Conservation (phyloP, 1,140 invertebrate species). For the Trypoxylus dichotomus region DNA sequence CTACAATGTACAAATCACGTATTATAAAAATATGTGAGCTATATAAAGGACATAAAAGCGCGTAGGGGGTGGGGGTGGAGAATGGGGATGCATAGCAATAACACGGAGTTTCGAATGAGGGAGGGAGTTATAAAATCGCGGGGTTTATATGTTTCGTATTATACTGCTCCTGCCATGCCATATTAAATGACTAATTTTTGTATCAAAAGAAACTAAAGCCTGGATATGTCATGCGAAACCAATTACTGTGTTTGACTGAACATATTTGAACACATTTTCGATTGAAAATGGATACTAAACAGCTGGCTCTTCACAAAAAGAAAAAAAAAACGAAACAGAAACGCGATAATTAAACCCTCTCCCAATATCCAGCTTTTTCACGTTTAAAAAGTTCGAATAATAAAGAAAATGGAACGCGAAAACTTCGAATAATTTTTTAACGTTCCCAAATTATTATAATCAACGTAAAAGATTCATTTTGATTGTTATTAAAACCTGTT, state of each 20-base stretch:
- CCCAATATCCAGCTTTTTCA: too few species aligned
- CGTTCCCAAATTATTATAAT: slow-evolving; percentile 16
- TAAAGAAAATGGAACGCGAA: background rate
- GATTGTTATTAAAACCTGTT: slow-evolving; percentile 21
- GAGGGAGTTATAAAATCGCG: background rate
- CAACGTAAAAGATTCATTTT: slow-evolving; percentile 4
- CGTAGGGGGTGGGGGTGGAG: background rate
- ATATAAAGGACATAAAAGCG: background rate
- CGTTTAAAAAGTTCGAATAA: too few species aligned
- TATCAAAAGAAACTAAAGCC: too few species aligned
- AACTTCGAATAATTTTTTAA: background rate
- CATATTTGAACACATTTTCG: too few species aligned
- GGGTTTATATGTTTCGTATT: background rate
- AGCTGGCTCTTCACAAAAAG: too few species aligned
- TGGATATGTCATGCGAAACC: too few species aligned
- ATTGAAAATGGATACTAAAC: too few species aligned
- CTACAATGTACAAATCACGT: slow-evolving; percentile 18
- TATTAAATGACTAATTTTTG: too few species aligned
- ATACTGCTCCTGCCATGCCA: background rate
- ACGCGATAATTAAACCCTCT: background rate
- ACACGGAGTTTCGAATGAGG: background rate
- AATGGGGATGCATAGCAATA: background rate
- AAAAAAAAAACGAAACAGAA: background rate
- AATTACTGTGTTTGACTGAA: too few species aligned
- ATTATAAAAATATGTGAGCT: slow-evolving; percentile 17